Conservation (phyloP, 2,113 vertebrate species). For the Spea multiplicata region DNA sequence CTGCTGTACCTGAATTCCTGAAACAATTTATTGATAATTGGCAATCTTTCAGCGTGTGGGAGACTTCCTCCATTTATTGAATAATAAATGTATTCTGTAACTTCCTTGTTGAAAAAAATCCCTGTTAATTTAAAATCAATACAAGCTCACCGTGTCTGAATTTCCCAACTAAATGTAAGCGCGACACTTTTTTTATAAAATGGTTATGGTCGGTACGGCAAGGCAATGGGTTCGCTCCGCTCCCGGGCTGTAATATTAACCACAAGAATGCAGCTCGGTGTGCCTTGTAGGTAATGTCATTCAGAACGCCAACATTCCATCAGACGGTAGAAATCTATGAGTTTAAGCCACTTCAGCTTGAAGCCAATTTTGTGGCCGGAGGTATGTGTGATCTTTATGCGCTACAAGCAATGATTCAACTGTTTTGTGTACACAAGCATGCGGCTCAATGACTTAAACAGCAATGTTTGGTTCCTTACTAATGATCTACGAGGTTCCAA, state of each 20-base stretch:
- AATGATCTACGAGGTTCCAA: neutral
- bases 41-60: neutral
- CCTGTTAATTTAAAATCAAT: neutral
- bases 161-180: neutral
- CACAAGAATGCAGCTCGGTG: constrained; percentile 1
- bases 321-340: neutral
- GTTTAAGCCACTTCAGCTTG: neutral
- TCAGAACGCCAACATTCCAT: constrained; percentile 1
- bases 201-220: neutral
- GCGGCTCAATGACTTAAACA: neutral
- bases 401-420: constrained; percentile 1
- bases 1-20: too few species aligned
- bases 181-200: neutral
- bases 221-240: neutral
- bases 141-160: neutral
- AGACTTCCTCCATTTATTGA: neutral
- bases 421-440: neutral
- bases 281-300: neutral
- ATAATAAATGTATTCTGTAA: neutral
- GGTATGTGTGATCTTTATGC: constrained; percentile 4
- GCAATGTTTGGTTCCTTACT: neutral
- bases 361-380: neutral
- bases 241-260: neutral
- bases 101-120: constrained; percentile 1
- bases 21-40: too few species aligned